Conservation (phyloP, 2,797 vertebrate genomes). For the Buphagus erythrorhynchus region DNA sequence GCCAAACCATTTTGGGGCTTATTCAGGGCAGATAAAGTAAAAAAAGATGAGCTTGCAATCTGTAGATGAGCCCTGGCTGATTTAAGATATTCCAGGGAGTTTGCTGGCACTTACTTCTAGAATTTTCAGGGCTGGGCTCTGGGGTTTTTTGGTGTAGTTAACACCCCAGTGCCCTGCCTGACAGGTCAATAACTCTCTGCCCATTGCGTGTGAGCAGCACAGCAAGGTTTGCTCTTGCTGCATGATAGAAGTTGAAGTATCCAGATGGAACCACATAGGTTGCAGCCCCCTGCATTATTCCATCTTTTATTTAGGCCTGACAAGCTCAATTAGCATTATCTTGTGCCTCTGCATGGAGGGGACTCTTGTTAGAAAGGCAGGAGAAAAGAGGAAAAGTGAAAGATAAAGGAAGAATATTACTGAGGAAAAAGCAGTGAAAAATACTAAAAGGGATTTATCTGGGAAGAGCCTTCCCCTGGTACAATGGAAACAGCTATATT, state of each 20-base stretch:
- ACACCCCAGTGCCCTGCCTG: neutral
- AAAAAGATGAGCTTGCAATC: neutral
- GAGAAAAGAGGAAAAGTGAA: neutral
- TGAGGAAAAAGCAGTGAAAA: neutral
- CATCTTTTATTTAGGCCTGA: slow-evolving; percentile 63
- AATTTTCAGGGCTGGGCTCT: neutral
- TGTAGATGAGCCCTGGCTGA: neutral
- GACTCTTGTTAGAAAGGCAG: slow-evolving; percentile 10
- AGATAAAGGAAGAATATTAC: neutral
- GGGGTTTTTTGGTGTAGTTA: neutral
- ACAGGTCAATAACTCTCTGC: slow-evolving; percentile 28
- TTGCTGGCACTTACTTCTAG: neutral
- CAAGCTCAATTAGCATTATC: slow-evolving; percentile 61
- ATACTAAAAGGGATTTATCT: neutral
- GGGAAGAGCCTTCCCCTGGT: neutral
- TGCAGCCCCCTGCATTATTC: neutral
- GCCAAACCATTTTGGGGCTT: neutral
- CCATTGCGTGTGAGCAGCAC: neutral
- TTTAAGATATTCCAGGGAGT: neutral
- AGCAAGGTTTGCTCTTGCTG: neutral
- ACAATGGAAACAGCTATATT: neutral
- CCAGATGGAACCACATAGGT: slow-evolving; percentile 31
- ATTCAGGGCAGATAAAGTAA: neutral
- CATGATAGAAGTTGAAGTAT: slow-evolving; percentile 26
- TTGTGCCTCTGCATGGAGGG: slow-evolving; percentile 15